phyloP scores from a whole-genome alignment of 1,140 invertebrate species.

The Leptinotarsa defecta region DNA sequence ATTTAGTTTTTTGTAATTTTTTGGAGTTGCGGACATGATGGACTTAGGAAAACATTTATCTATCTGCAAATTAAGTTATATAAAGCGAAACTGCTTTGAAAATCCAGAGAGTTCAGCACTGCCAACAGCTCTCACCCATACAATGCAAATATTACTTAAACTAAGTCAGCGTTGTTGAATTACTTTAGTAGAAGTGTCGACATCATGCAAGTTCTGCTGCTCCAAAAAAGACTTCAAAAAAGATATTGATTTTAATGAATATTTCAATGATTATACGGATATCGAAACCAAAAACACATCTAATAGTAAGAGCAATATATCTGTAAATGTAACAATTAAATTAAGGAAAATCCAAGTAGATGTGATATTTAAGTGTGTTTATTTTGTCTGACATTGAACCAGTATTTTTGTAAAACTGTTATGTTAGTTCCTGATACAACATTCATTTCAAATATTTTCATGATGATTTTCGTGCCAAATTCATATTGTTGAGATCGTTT shows the following conservation, averaged over 20 bases:
- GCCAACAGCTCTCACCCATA: too few relatives aligned
- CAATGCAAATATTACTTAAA: too few relatives aligned
- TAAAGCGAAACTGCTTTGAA: too few relatives aligned
- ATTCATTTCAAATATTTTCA: neutral
- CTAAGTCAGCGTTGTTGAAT: too few relatives aligned
- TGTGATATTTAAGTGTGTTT: slow-evolving; percentile 34
- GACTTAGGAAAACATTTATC: too few relatives aligned
- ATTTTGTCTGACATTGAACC: slow-evolving; percentile 24
- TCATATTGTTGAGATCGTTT: too few relatives aligned
- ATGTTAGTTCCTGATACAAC: neutral
- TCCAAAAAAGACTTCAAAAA: neutral
- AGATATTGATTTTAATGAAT: neutral
- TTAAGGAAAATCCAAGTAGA: slow-evolving; percentile 25
- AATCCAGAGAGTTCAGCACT: too few relatives aligned
- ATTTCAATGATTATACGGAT: slow-evolving; percentile 29
- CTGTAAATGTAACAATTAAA: slow-evolving; percentile 22
- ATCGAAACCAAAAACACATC: slow-evolving; percentile 28
- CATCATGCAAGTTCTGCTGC: neutral
- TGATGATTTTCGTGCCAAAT: too few relatives aligned
- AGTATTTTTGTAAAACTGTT: slow-evolving; percentile 30
- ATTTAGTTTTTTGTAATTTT: too few relatives aligned
- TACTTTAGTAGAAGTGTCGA: too few relatives aligned
- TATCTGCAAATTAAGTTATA: too few relatives aligned
- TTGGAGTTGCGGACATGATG: too few relatives aligned
- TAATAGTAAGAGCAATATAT: slow-evolving; percentile 33